Evolutionary conservation across 1,140 invertebrate species (phyloP).

Genomic region (Leguminivora glycinivorella): DNA sequence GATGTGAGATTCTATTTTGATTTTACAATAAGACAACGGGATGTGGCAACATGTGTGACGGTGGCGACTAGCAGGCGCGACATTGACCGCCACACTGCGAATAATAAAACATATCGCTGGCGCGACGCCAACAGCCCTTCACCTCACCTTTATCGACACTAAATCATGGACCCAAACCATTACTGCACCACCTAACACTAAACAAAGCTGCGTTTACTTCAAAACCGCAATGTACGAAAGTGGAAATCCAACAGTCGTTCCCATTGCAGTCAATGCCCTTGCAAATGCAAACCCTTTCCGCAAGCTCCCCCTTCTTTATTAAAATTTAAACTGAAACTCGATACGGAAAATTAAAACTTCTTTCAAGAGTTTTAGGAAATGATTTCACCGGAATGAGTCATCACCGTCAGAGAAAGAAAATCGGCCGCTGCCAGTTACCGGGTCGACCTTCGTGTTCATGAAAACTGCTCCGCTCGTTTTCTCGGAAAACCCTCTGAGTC

Average conservation of each 20-base stretch:
- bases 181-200: slow-evolving; percentile 31
- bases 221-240: slow-evolving; percentile 39
- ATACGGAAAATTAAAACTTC: not conserved
- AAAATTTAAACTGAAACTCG: slow-evolving; percentile 22
- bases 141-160: slow-evolving; percentile 57
- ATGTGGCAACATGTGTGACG: slow-evolving; percentile 57
- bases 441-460: slow-evolving; percentile 68
- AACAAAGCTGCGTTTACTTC: slow-evolving; percentile 40
- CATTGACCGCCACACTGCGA: slow-evolving; percentile 72
- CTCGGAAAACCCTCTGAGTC: slow-evolving; percentile 77
- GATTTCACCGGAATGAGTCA: slow-evolving; percentile 33
- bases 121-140: slow-evolving; percentile 67
- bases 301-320: slow-evolving; percentile 18
- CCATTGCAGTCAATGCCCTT: slow-evolving; percentile 23
- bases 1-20: slow-evolving; percentile 38
- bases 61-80: slow-evolving; percentile 60
- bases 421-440: slow-evolving; percentile 34
- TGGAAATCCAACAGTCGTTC: not conserved
- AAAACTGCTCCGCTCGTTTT: slow-evolving; percentile 66
- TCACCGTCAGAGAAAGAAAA: slow-evolving; percentile 34
- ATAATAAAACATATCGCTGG: slow-evolving; percentile 75
- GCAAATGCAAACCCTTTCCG: slow-evolving; percentile 17
- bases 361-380: slow-evolving; percentile 14
- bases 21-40: slow-evolving; percentile 54
- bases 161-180: slow-evolving; percentile 39